A percentile compares a stretch with the other conserved stretches of the same genome.
phyloP scores from a whole-genome alignment of 1,140 invertebrate species.

The Bathynomus jamesi region DNA sequence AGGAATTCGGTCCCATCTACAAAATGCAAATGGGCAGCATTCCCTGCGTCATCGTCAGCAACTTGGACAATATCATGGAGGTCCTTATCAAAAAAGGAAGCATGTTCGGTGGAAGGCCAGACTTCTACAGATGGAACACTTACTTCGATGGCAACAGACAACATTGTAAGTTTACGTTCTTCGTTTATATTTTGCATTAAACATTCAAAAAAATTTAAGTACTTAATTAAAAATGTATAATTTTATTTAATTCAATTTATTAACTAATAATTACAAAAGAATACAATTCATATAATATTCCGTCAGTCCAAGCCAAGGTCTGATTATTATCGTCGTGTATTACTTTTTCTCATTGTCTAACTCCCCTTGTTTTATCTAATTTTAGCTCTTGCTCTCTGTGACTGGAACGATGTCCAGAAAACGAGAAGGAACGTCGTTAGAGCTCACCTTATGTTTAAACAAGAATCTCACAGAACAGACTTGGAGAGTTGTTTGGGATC shows the following conservation, averaged over 20 bases:
- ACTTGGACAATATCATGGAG: conserved; percentile 61
- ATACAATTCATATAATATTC: not conserved
- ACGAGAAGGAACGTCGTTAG: conserved; percentile 60
- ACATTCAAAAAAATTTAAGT: not conserved
- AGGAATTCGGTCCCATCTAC: conserved; percentile 66
- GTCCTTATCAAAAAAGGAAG: conserved; percentile 70
- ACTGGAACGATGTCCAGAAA: conserved; percentile 75
- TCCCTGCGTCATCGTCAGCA: conserved; percentile 67
- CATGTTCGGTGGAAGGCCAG: conserved; percentile 68
- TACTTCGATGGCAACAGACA: conserved; percentile 58
- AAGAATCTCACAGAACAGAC: conserved; percentile 52
- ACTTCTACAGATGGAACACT: conserved; percentile 61
- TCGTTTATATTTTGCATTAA: conserved; percentile 19
- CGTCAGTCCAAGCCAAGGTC: not conserved
- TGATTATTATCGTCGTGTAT: not conserved
- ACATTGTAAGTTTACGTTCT: conserved; percentile 55
- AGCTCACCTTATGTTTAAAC: conserved; percentile 27
- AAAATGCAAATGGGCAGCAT: conserved; percentile 59
- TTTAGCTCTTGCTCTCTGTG: conserved; percentile 73
- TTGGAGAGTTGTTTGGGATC: conserved; percentile 21
- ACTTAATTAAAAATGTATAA: no score
- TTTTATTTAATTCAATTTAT: no score
- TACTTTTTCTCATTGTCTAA: not conserved
- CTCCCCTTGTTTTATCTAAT: conserved; percentile 40
- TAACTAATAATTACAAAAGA: no score